Evolutionary conservation across 2,797 vertebrate species (phyloP), one percentile per base, ranked within the genome.

Genomic region (Antennarius maculatus): DNA sequence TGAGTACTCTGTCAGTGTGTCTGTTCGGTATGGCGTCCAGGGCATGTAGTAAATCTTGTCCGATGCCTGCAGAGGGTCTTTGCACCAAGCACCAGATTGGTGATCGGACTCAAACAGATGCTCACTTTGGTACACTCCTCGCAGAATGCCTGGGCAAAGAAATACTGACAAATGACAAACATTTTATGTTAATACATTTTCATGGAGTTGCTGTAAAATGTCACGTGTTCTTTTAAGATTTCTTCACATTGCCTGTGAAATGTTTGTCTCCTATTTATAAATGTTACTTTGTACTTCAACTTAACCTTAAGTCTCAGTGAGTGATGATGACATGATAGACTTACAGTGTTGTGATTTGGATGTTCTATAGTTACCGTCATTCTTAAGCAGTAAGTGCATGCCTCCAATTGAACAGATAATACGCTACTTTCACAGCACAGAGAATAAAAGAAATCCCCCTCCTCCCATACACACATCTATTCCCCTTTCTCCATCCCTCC

Each of bases 31-130:
- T 0, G 97, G 97, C 0, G 97, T 99, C 98, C 98, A 99, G 13
- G 98, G 98, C 98, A 99, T 99, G 88, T 99, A 99, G 90, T 99
- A 99, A 83, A 99, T 98, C 92, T 99, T 99, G 88, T 99, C 97
- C 0, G 97, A 98, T 11, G 97, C 96, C 88, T 99, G 97, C 13
- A 99, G 91, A 0, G 98, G 97, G 83, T 99, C 98, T 87, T 99
- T 99, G 92, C 97, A 99, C 98, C 98, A 99, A 0, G 97, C 96
- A 31, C 98, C 98, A 0, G 98, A 98, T 4, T 99, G 97, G 88
- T 99, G 97, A 84, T 99, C 98, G 0, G 97, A 99, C 81, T 99
- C 97, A 27, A 99, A 99, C 15, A 99, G 95, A 81, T 99, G 98
- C 71, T 99, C 97, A 1, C 96, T 98, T 92, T 99, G 98, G 91